Percentiles rank a stretch among this genome's conserved stretches.
These are phyloP conservation scores for Coelinius sp. DNA, from an alignment of 2,888 invertebrate genomes.

Conservation along the genomic window DNA sequence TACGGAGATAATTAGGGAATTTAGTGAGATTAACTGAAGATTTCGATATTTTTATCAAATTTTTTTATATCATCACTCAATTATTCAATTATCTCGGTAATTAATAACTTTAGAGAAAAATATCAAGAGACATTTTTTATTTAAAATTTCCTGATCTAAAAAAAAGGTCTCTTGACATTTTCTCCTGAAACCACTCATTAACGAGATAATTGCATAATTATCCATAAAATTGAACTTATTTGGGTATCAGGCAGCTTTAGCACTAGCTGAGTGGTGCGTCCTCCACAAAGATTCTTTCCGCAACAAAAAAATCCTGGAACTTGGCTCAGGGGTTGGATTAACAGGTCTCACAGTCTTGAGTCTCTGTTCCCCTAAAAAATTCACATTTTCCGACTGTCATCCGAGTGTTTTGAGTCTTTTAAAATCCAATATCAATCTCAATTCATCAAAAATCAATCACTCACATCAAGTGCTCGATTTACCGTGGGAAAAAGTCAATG, in stretches of 20 bases:
- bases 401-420: slow-evolving; percentile 76
- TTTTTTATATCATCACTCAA: background rate
- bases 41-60: no score
- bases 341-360: slow-evolving; percentile 84
- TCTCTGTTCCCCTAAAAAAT: slow-evolving; percentile 72
- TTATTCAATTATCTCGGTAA: background rate
- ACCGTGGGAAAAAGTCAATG: slow-evolving; percentile 72
- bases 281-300: slow-evolving; percentile 72
- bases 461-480: slow-evolving; percentile 67
- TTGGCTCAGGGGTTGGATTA: slow-evolving; percentile 91
- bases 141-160: background rate
- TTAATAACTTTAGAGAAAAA: background rate
- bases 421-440: slow-evolving; percentile 76
- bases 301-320: slow-evolving; percentile 80
- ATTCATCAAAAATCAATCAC: slow-evolving; percentile 67
- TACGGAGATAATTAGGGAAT: no score
- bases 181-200: background rate
- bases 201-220: slow-evolving; percentile 1
- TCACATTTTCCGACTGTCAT: slow-evolving; percentile 82
- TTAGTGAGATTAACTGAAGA: no score
- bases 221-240: slow-evolving; percentile 26
- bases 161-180: background rate
- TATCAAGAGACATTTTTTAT: background rate
- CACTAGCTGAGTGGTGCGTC: slow-evolving; percentile 81
- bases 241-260: slow-evolving; percentile 77